phyloP scores from a whole-genome alignment of 2,888 invertebrate species.

The Notodonta ziczac region DNA sequence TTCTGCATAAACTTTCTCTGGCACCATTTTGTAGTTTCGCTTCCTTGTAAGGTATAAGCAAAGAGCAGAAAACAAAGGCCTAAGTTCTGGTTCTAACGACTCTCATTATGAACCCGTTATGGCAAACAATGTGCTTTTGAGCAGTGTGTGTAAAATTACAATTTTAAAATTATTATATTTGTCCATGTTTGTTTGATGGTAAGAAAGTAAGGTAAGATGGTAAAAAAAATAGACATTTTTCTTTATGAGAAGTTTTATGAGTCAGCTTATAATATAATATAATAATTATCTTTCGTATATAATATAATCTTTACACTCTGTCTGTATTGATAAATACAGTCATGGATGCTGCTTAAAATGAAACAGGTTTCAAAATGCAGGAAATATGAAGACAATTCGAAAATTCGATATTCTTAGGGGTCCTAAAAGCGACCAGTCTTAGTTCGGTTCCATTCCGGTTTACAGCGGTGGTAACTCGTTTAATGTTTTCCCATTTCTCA shows the following conservation, averaged over 20 bases:
- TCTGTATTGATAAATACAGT: too few species aligned
- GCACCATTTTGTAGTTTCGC: conserved; percentile 31
- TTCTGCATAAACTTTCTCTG: conserved; percentile 30
- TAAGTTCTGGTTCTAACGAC: conserved; percentile 32
- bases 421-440: conserved; percentile 14
- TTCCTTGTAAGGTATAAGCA: conserved; percentile 40
- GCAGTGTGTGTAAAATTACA: conserved; percentile 1
- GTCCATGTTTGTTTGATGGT: conserved; percentile 10
- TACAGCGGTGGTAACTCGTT: conserved; percentile 51
- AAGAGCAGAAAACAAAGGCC: conserved; percentile 28
- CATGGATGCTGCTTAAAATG: too few species aligned
- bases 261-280: not conserved
- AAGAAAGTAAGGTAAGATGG: too few species aligned
- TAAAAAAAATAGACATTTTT: too few species aligned
- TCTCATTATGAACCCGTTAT: conserved; percentile 24
- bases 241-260: not conserved
- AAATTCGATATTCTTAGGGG: conserved; percentile 13
- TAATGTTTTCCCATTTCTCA: conserved; percentile 57
- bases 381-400: not conserved
- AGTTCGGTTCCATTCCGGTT: not conserved
- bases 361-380: too few species aligned
- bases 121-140: conserved; percentile 18
- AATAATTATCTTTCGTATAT: too few species aligned
- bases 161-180: conserved; percentile 12
- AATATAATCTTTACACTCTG: too few species aligned